Conservation (phyloP, 1,140 invertebrate species). For the Cydia fagiglandana region DNA sequence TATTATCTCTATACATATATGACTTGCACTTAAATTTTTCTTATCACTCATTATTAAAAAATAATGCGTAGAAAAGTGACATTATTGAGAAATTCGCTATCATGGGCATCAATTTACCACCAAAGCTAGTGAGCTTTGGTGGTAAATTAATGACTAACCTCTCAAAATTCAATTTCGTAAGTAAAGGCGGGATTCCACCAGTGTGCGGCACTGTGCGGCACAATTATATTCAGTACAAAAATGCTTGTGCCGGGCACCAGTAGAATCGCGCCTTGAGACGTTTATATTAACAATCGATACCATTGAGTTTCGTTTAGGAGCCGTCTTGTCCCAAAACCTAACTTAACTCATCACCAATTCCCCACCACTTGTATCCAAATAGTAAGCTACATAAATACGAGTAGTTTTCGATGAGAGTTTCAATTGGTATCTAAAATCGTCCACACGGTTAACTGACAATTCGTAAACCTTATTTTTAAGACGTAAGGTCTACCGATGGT, state of each 20-base stretch:
- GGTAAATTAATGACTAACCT: too few species aligned
- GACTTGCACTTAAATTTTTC: too few species aligned
- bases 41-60: too few species aligned
- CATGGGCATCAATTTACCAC: too few species aligned
- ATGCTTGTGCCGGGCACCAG: too few species aligned
- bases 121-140: not conserved
- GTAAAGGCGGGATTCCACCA: not conserved
- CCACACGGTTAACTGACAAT: not conserved
- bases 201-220: too few species aligned
- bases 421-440: not conserved
- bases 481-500: not conserved
- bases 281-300: not conserved
- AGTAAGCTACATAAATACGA: not conserved
- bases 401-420: not conserved
- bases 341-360: not conserved
- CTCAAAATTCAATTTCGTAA: not conserved
- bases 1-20: too few species aligned
- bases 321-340: not conserved
- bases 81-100: too few species aligned
- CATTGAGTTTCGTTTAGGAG: not conserved
- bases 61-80: too few species aligned
- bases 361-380: not conserved
- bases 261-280: not conserved
- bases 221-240: too few species aligned
- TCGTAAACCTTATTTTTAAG: not conserved